Evolutionary conservation across 1,140 invertebrate genomes (phyloP).

Genomic region (Patella vulgata): DNA sequence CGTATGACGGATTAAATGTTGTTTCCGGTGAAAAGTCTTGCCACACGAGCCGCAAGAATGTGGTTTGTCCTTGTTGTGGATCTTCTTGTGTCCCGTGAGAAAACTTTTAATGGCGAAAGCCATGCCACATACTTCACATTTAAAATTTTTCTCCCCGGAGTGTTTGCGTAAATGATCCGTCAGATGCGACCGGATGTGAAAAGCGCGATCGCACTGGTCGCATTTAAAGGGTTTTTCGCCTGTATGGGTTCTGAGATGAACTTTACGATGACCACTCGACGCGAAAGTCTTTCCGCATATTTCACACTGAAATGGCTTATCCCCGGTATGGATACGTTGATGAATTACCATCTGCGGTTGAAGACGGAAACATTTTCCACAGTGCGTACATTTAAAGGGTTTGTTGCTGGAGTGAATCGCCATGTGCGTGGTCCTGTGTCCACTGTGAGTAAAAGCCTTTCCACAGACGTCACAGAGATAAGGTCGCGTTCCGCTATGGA

Average conservation of each 20-base stretch:
- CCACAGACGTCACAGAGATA: constrained; percentile 30
- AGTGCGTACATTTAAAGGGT: constrained; percentile 32
- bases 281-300: constrained; percentile 24
- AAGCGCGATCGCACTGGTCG: constrained; percentile 88
- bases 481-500: constrained; percentile 81
- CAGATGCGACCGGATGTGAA: constrained; percentile 86
- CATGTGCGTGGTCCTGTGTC: constrained; percentile 9
- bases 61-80: constrained; percentile 91
- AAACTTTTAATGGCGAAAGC: constrained; percentile 96
- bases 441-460: constrained; percentile 23
- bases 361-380: constrained; percentile 33
- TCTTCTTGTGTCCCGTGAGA: constrained; percentile 91
- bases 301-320: constrained; percentile 28
- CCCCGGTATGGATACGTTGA: constrained; percentile 65
- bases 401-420: constrained; percentile 81
- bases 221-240: constrained; percentile 40
- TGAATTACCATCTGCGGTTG: constrained; percentile 89
- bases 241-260: constrained; percentile 28
- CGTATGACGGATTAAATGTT: constrained; percentile 81
- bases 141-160: constrained; percentile 79
- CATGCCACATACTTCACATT: constrained; percentile 92
- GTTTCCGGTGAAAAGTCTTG: constrained; percentile 77
- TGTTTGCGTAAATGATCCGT: constrained; percentile 83
- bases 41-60: constrained; percentile 89
- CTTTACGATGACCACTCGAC: constrained; percentile 11